A percentile compares a stretch with the other conserved stretches of the same genome.
Evolutionary conservation across 2,797 vertebrate genomes (phyloP).

Genomic region (Monodelphis domestica): DNA sequence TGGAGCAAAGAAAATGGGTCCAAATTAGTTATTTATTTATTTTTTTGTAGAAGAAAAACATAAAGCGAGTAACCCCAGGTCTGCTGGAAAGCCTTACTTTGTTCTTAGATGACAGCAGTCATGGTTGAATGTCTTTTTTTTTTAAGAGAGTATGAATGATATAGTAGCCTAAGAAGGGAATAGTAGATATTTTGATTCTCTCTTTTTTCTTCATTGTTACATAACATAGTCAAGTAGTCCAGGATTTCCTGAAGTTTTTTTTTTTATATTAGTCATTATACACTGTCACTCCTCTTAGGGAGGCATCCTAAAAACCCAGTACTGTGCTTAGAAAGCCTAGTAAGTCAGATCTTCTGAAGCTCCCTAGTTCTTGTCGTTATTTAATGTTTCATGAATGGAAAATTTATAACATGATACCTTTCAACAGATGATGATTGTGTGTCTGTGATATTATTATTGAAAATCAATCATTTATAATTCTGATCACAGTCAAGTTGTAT

Average conservation of each 20-base stretch:
- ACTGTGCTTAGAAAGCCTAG: neutral
- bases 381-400: neutral
- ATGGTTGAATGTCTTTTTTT: no score
- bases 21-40: neutral
- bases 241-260: neutral
- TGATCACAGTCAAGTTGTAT: neutral
- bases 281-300: neutral
- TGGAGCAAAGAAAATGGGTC: neutral
- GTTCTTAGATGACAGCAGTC: neutral
- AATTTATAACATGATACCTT: neutral
- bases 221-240: neutral
- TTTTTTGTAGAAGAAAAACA: neutral
- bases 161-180: neutral
- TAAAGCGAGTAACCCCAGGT: neutral
- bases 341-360: neutral
- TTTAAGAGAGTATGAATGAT: no score
- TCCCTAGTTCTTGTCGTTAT: neutral
- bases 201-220: neutral
- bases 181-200: neutral
- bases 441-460: neutral
- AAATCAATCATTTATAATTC: neutral
- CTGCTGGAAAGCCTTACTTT: neutral
- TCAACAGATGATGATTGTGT: neutral
- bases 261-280: neutral
- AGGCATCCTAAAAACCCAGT: neutral